Base-by-base conservation (phyloP, 2,888 invertebrate species). In the Hypomecis atomaria region DNA sequence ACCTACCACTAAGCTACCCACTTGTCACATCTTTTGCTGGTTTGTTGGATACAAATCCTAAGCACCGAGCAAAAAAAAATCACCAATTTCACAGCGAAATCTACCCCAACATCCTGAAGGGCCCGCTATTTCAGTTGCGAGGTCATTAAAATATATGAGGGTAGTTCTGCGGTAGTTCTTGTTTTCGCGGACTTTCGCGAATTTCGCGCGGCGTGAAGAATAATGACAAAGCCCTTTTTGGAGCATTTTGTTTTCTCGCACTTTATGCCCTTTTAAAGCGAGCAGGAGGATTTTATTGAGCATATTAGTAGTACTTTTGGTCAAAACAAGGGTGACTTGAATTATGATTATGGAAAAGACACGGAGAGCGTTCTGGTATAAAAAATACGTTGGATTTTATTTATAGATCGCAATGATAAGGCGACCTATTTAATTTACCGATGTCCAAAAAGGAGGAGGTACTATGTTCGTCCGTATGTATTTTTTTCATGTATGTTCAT, bases 141-240 rank as follows among this genome's bases (percentile, higher is more conserved):
- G 43, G 58, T 64, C 59, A 64, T 64, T 67, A 67, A 61, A 67
- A 67, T 67, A 67, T 64, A 67, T 64, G 67, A 63, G 66, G 69
- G 72, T 69, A 70, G 69, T 69, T 71, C 54, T 40, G 40, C 33
- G 66, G 70, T 67, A 70, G 69, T 67, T 71, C 58, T 52, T 52
- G 38, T 49, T 62, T 70, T 37, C 37, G 55, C 44, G 36, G 67
- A 66, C 65, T 69, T 70, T 65, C 66, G 58, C 63, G 63, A 42
- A 66, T 48, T 56, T 44, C 66, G 65, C 65, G 67, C 64, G 55
- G 64, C 71, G 67, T 63, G 70, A 70, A 69, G 59, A 59, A 56
- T 66, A 65, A 65, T 49, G 53, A 36, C 43, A 6, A 13, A 33
- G 56, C 67, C 65, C 62, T 63, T 38, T 8, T 38, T 8, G 11